Base-by-base conservation (phyloP, 2,888 invertebrate genomes). In the Mesodorylaimus sp. region DNA sequence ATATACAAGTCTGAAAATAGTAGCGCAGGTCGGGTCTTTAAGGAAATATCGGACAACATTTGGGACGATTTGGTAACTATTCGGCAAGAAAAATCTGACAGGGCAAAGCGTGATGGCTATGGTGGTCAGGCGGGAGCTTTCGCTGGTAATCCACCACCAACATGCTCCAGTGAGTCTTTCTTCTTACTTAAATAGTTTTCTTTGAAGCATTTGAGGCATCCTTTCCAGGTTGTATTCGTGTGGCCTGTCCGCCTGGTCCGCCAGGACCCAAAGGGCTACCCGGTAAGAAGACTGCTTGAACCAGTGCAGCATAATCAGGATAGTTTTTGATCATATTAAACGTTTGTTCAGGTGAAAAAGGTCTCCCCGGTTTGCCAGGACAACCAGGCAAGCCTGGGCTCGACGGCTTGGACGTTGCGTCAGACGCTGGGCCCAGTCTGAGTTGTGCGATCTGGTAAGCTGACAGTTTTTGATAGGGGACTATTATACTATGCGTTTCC, bases 351-450 rank as follows among this genome's bases (percentile, higher is more conserved):
- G 62, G 62, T 47, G 61, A 62, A 44, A 43, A 47, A 28, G 55
- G 53, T 13, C 39, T 39, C n/a, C 46, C 50, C 21, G 56, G 56
- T n/a, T 46, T 52, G 29, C 45, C 48, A 1, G 58, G 58, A 25
- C 52, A 58, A 10, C 55, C 55, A 16, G 59, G 61, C 51, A 63
- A 64, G 50, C 60, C 62, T 16, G 64, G 64, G 43, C 56, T 64
- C 25, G 64, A 64, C 42, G 64, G 64, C 1, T 53, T 64, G 25
- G 64, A 64, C 50, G 58, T 64, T 42, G 61, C 62, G 7, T 57
- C 63, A 3, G 64, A 64, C 27, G 61, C 62, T 13, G 63, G 64
- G 54, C 63, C 62, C n/a, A 56, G 58, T 23, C 62, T 61, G 57
- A 63, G 63, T 39, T 63, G 58, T 27, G 27, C 27, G 3, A 56